phyloP scores from a whole-genome alignment of 2,113 vertebrate genomes.

The Pagrus major region DNA sequence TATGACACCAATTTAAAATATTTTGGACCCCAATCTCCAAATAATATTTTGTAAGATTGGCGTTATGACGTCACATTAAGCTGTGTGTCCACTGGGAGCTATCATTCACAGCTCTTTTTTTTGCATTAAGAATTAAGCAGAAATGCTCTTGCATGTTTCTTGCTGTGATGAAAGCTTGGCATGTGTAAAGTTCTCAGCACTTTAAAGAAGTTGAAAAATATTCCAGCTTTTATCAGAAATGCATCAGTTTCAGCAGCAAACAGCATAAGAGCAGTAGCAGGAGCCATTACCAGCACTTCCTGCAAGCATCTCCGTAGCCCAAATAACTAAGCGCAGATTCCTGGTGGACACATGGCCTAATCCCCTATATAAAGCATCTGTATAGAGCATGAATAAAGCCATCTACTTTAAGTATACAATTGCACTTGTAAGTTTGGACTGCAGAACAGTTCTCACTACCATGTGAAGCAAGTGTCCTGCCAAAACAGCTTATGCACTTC shows the following conservation, averaged over 20 bases:
- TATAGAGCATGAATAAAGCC: conserved; percentile 54
- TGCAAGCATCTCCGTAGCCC: conserved; percentile 3
- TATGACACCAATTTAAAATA: conserved; percentile 62
- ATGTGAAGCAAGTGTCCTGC: conserved; percentile 67
- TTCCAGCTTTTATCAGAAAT: conserved; percentile 22
- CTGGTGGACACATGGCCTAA: conserved; percentile 71
- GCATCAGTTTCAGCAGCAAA: background rate
- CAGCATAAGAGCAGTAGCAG: background rate
- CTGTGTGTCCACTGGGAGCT: conserved; percentile 67
- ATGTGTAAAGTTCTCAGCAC: conserved; percentile 12
- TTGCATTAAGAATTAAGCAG: background rate
- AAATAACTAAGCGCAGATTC: conserved; percentile 19
- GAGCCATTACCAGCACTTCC: conserved; percentile 8
- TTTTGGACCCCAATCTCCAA: conserved; percentile 51
- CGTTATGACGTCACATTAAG: conserved; percentile 42
- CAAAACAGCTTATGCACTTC: conserved; percentile 67
- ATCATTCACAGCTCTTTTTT: conserved; percentile 16
- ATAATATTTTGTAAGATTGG: conserved; percentile 67
- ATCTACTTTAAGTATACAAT: conserved; percentile 39
- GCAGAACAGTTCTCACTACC: conserved; percentile 79
- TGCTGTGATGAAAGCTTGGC: conserved; percentile 30
- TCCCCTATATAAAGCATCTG: conserved; percentile 52
- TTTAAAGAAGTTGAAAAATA: background rate
- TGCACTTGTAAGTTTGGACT: conserved; percentile 77
- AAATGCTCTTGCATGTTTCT: conserved; percentile 42